These are phyloP conservation scores for Drosophila biarmipes DNA, from an alignment of 1,140 invertebrate genomes.

Conservation along the genomic window DNA sequence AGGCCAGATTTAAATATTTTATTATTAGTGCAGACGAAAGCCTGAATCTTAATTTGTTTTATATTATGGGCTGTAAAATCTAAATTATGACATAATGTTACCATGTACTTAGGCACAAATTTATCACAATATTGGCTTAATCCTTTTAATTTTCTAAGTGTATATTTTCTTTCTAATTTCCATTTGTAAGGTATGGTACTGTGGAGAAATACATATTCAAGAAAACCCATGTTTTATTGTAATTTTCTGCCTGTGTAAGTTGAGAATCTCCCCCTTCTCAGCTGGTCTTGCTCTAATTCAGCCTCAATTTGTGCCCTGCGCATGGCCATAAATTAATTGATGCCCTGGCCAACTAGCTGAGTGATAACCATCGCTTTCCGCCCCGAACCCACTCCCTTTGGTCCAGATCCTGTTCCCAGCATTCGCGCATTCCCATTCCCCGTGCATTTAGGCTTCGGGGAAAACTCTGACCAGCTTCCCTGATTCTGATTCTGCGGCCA, in stretches of 20 bases:
- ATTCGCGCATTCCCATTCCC: constrained; percentile 19
- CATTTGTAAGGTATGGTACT: too few species aligned
- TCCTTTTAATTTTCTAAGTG: too few species aligned
- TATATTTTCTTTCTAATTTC: too few species aligned
- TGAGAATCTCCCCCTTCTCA: neutral
- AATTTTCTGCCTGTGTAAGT: neutral
- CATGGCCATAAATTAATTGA: constrained; percentile 81
- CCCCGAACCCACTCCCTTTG: constrained; percentile 5
- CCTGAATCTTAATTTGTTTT: too few species aligned
- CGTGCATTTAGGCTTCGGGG: constrained; percentile 23
- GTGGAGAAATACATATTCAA: neutral
- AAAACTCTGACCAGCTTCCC: constrained; percentile 55
- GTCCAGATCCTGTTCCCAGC: constrained; percentile 19
- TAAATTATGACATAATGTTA: too few species aligned
- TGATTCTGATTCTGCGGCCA: constrained; percentile 65
- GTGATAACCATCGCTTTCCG: constrained; percentile 58
- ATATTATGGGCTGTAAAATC: too few species aligned
- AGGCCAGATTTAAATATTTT: too few species aligned
- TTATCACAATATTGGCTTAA: too few species aligned
- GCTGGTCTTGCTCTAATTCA: constrained; percentile 58
- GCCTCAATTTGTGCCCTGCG: constrained; percentile 79
- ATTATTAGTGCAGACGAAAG: too few species aligned
- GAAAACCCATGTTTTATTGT: neutral
- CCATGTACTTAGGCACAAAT: too few species aligned
- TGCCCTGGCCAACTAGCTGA: constrained; percentile 35